A percentile compares a stretch with the other conserved stretches of the same genome.
Evolutionary conservation across 2,888 invertebrate species (phyloP).

Genomic region (Leptodirus hochenwartii): DNA sequence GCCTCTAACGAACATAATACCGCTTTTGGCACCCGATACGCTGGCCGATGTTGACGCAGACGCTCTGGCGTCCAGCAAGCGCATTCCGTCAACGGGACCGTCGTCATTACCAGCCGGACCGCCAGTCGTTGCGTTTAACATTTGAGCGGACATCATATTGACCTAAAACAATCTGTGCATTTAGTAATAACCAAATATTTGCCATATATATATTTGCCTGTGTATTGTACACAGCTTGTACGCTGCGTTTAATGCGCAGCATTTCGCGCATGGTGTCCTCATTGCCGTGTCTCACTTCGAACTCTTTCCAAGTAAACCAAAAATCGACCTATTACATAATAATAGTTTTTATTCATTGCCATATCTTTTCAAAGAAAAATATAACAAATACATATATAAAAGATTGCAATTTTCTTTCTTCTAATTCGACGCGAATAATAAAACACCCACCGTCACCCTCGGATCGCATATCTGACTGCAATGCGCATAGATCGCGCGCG

Average conservation of each 20-base stretch:
- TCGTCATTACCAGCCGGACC: slow-evolving; percentile 48
- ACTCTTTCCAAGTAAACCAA: slow-evolving; percentile 99
- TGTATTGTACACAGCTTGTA: slow-evolving; percentile 95
- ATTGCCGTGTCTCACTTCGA: slow-evolving; percentile 97
- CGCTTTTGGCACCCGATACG: slow-evolving; percentile 18
- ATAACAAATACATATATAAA: too few species aligned
- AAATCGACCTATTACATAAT: too few species aligned
- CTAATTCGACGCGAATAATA: too few species aligned
- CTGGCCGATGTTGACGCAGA: slow-evolving; percentile 41
- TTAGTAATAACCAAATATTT: not conserved
- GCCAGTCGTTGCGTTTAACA: slow-evolving; percentile 73
- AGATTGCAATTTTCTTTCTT: too few species aligned
- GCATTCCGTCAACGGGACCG: slow-evolving; percentile 72
- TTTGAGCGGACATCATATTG: slow-evolving; percentile 99
- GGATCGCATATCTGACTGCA: slow-evolving; percentile 99
- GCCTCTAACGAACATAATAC: slow-evolving; percentile 73
- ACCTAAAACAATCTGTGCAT: slow-evolving; percentile 20
- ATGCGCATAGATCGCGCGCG: slow-evolving; percentile 91
- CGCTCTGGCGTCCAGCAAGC: slow-evolving; percentile 70
- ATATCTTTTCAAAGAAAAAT: too few species aligned
- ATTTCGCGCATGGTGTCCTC: slow-evolving; percentile 99
- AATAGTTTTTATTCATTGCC: too few species aligned
- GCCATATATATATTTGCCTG: slow-evolving; percentile 35
- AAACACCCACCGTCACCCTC: slow-evolving; percentile 74
- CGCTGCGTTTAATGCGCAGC: slow-evolving; percentile 91